Evolutionary conservation across 2,888 invertebrate species (phyloP).

Genomic region (Meloe dianella): DNA sequence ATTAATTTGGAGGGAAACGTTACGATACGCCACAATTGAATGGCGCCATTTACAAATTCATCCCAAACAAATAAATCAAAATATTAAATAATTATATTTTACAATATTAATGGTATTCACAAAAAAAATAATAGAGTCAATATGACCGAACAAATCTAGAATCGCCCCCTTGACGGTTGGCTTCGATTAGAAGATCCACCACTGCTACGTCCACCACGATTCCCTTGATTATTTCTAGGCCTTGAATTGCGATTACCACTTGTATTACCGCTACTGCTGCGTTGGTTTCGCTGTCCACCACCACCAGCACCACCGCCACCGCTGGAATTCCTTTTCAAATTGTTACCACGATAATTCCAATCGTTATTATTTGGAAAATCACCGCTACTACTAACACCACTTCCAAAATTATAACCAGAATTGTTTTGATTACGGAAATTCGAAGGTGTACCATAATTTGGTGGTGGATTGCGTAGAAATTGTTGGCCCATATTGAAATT

Average conservation of each 20-base stretch:
- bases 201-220: constrained; percentile 30
- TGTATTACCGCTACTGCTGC: constrained; percentile 17
- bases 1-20: neutral
- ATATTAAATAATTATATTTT: constrained; percentile 20
- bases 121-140: constrained; percentile 18
- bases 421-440: constrained; percentile 19
- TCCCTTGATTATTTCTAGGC: constrained; percentile 12
- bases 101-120: constrained; percentile 15
- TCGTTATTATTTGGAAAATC: constrained; percentile 29
- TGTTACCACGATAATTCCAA: constrained; percentile 26
- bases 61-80: neutral
- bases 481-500: constrained; percentile 22
- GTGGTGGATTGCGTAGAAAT: constrained; percentile 15
- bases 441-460: constrained; percentile 8
- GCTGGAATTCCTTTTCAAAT: constrained; percentile 29
- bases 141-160: constrained; percentile 24
- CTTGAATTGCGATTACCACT: constrained; percentile 9
- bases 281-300: constrained; percentile 23
- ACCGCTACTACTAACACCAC: neutral
- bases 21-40: neutral
- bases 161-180: constrained; percentile 26
- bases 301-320: constrained; percentile 10
- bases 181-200: constrained; percentile 24
- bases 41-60: neutral
- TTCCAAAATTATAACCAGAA: constrained; percentile 17